Evolutionary conservation across 2,113 vertebrate species (phyloP), one percentile per base, ranked within the genome.

Genomic region (Willisornis vidua): DNA sequence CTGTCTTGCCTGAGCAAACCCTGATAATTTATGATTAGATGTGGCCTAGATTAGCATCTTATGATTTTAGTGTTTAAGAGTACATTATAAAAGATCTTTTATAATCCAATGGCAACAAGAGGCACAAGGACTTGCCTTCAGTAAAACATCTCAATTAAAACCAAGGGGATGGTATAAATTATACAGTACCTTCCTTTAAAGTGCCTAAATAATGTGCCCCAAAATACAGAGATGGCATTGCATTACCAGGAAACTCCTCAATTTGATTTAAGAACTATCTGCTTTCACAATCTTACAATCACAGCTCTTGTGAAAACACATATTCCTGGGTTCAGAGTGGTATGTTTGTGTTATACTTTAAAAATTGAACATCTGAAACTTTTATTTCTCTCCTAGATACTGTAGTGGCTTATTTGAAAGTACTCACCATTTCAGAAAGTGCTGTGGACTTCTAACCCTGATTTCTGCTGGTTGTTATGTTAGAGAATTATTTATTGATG

Each of bases 21-120:
- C 41, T 4, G 3, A 22, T 68, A 82, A 89, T 87, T 95, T 94
- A 85, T 96, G 70, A 82, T 92, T 75, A 96, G 92, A 90, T 93
- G 90, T 95, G 95, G 92, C 62, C 70, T 94, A 85, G 96, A 96
- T 96, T 96, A 95, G 68, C 59, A 78, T 33, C 5, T 81, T 91
- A 81, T 17, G 63, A 70, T 87, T 95, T 94, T 94, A 57, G 61
- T 90, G 72, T 43, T 92, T 62, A 37, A 63, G 95, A 90, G 74
- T 54, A 25, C 41, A 43, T 78, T 66, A 94, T 91, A 76, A 89
- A 91, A 72, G 79, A 10, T 81, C 92, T 92, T 95, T 92, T 90
- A 78, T 93, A 37, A 58, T 39, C 45, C 62, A 84, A 2, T 39
- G 19, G 65, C 68, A 86, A 19, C 37, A 63, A 61, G 43, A 94